Conservation (phyloP, 2,113 vertebrate species). For the Xiphophorus couchianus region DNA sequence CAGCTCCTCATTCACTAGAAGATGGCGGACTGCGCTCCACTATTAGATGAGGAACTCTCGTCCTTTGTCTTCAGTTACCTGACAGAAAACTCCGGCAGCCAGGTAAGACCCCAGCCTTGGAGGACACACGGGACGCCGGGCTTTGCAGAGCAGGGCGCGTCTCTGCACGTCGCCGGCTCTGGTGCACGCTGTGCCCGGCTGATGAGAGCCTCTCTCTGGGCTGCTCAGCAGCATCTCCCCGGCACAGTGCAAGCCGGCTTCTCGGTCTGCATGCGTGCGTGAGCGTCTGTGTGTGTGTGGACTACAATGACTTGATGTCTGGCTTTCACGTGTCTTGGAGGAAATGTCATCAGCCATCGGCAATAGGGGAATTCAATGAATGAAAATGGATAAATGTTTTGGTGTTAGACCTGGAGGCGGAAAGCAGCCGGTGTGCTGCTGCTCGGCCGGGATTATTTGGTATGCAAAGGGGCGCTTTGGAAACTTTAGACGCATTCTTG, state of each 20-base stretch:
- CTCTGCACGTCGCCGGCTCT: slow-evolving; percentile 48
- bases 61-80: slow-evolving; percentile 97
- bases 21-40: slow-evolving; percentile 97
- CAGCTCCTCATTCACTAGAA: slow-evolving; percentile 88
- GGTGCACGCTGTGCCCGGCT: slow-evolving; percentile 40
- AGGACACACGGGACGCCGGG: slow-evolving; percentile 14
- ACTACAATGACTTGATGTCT: slow-evolving; percentile 55
- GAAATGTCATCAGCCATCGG: slow-evolving; percentile 52
- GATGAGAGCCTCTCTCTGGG: slow-evolving; percentile 46
- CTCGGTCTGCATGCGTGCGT: slow-evolving; percentile 21
- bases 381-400: background rate
- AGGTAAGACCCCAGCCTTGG: slow-evolving; percentile 82
- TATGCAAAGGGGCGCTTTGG: slow-evolving; percentile 56
- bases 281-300: background rate
- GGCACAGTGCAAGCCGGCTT: slow-evolving; percentile 48
- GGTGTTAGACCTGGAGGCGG: background rate
- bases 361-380: background rate
- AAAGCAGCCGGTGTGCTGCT: slow-evolving; percentile 11
- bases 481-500: slow-evolving; percentile 77
- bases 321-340: slow-evolving; percentile 78
- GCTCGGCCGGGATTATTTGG: slow-evolving; percentile 45
- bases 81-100: slow-evolving; percentile 88
- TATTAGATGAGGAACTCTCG: slow-evolving; percentile 96
- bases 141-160: slow-evolving; percentile 16
- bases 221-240: slow-evolving; percentile 61